phyloP scores from a whole-genome alignment of 2,113 vertebrate genomes.

The Callionymus lyra region DNA sequence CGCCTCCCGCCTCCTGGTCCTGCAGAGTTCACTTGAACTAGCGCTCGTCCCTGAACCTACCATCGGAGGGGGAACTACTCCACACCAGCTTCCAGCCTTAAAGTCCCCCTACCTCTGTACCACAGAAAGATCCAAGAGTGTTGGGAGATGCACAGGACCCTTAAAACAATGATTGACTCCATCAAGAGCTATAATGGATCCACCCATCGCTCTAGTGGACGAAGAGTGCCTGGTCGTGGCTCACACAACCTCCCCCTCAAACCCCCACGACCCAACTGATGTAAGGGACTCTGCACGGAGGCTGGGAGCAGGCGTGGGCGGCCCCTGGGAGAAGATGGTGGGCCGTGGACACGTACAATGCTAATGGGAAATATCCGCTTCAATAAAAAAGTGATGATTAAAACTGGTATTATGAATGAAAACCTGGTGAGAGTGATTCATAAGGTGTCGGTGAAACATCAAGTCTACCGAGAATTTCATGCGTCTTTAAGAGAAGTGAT shows the following conservation, averaged over 20 bases:
- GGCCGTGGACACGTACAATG: conserved; percentile 61
- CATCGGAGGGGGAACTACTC: conserved; percentile 35
- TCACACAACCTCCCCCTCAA: conserved; percentile 29
- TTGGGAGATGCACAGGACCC: conserved; percentile 42
- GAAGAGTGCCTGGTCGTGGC: conserved; percentile 46
- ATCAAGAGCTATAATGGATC: conserved; percentile 14
- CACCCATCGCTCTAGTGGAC: conserved; percentile 26
- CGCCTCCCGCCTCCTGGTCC: conserved; percentile 17
- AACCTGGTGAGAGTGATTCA: conserved; percentile 24
- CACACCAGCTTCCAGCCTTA: conserved; percentile 74
- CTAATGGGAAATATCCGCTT: conserved; percentile 70
- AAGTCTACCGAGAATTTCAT: too few species aligned
- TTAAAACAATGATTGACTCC: too few species aligned
- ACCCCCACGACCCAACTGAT: conserved; percentile 12
- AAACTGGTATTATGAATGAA: conserved; percentile 58
- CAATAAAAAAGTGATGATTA: conserved; percentile 73
- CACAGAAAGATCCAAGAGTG: conserved; percentile 37
- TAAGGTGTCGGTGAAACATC: not conserved
- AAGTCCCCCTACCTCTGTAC: conserved; percentile 57
- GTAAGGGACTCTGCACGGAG: conserved; percentile 50
- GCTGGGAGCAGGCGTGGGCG: conserved; percentile 26
- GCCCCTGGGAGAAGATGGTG: conserved; percentile 59
- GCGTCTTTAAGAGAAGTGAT: too few species aligned
- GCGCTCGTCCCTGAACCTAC: conserved; percentile 44
- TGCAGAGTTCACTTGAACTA: conserved; percentile 47